These are phyloP conservation scores for Zhengitettix transpicula DNA, from an alignment of 2,888 invertebrate genomes.

Conservation along the genomic window DNA sequence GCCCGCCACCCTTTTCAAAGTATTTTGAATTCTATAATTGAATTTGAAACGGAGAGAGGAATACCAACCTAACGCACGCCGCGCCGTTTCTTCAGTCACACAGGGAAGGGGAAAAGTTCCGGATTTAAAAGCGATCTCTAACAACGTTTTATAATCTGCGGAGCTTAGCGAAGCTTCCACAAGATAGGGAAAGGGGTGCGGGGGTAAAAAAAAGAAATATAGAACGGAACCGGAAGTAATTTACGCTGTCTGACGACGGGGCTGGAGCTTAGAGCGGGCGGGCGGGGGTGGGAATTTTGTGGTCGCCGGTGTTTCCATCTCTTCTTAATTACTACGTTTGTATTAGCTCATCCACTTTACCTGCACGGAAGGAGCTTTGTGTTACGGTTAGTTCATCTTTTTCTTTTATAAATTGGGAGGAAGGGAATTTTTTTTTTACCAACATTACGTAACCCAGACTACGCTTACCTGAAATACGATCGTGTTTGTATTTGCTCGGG, in stretches of 20 bases:
- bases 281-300: neutral
- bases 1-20: neutral
- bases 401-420: no score
- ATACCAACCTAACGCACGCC: neutral
- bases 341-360: no score
- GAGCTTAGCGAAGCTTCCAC: neutral
- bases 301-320: neutral
- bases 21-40: neutral
- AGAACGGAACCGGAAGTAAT: neutral
- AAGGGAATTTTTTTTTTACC: no score
- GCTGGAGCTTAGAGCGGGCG: neutral
- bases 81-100: no score
- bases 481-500: no score
- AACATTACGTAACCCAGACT: no score
- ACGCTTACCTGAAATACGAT: no score
- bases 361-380: no score
- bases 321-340: neutral
- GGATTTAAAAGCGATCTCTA: neutral
- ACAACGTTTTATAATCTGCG: neutral
- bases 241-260: neutral
- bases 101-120: no score
- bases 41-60: neutral
- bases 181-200: neutral
- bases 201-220: neutral
- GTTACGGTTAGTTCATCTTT: no score